phyloP scores from a whole-genome alignment of 2,113 vertebrate genomes.

The Terrapene triunguis region DNA sequence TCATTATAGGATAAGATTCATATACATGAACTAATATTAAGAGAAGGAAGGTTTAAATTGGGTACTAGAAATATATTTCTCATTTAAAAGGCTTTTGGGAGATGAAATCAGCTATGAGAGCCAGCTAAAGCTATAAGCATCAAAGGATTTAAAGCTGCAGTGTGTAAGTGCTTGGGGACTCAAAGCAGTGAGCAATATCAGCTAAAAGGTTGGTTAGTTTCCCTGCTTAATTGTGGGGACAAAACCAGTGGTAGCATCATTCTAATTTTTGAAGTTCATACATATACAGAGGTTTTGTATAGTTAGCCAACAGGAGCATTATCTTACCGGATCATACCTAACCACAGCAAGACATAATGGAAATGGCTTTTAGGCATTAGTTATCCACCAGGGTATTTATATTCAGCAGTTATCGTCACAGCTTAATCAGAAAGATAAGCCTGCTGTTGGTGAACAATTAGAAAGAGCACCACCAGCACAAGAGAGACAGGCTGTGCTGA shows the following conservation, averaged over 20 bases:
- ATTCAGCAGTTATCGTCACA: constrained; percentile 4
- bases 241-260: background rate
- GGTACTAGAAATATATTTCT: background rate
- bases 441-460: constrained; percentile 45
- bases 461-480: constrained; percentile 35
- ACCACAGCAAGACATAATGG: constrained; percentile 38
- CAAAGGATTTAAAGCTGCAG: background rate
- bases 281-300: background rate
- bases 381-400: constrained; percentile 49
- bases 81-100: background rate
- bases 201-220: background rate
- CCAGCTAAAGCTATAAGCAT: background rate
- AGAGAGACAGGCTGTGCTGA: constrained; percentile 37
- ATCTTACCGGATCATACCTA: constrained; percentile 10
- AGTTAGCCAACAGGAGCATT: background rate
- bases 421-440: constrained; percentile 53
- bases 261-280: background rate
- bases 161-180: background rate
- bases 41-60: background rate
- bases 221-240: background rate
- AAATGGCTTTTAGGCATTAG: background rate
- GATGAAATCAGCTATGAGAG: background rate
- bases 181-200: accelerated
- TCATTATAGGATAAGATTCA: background rate
- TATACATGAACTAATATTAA: background rate